These are phyloP conservation scores for Macaca nemestrina DNA, from an alignment of 2,113 vertebrate species.

Conservation along the genomic window DNA sequence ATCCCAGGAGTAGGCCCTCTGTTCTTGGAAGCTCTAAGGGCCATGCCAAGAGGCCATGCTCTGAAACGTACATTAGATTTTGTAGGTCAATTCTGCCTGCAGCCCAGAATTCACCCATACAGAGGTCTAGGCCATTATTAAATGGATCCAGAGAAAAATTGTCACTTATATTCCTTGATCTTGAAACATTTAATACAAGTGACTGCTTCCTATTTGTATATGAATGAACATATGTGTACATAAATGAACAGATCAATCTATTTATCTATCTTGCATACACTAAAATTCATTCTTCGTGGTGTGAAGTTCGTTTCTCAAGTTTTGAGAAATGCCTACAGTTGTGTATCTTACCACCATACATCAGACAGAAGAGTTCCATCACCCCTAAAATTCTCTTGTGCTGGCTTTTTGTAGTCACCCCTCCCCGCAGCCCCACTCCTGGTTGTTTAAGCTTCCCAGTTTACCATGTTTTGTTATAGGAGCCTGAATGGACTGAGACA, in stretches of 20 bases:
- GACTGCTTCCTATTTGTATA: background rate
- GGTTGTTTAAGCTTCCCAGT: background rate
- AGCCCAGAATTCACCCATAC: background rate
- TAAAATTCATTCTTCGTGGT: background rate
- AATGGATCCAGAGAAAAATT: background rate
- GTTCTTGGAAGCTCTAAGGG: background rate
- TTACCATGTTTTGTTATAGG: background rate
- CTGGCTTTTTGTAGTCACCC: background rate
- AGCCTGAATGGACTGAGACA: background rate
- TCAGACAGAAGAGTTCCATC: background rate
- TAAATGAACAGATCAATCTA: background rate
- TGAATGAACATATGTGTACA: background rate
- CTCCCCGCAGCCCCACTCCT: background rate
- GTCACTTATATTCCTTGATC: background rate
- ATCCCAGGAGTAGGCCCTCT: background rate
- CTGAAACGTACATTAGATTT: background rate
- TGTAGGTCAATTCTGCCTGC: accelerated
- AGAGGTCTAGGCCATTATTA: background rate
- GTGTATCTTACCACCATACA: background rate
- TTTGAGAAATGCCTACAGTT: background rate
- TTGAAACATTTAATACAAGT: background rate
- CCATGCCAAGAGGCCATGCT: background rate
- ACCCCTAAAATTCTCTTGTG: background rate
- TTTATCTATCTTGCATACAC: background rate
- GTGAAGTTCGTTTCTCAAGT: background rate